Evolutionary conservation across 2,888 invertebrate species (phyloP).

Genomic region (Patella ulyssiponensis): DNA sequence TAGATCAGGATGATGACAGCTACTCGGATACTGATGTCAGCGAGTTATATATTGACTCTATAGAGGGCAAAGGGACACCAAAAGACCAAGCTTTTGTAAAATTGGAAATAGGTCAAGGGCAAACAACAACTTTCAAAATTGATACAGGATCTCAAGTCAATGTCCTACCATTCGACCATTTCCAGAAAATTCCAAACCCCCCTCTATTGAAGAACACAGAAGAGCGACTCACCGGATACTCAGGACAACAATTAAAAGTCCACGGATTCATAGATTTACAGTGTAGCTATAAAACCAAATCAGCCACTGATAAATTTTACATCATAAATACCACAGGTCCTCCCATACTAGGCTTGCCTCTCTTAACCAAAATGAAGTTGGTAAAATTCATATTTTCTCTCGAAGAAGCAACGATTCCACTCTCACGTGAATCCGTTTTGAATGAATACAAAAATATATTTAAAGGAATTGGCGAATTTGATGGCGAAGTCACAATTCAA

Average conservation of each 20-base stretch:
- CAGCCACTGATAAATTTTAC: not conserved
- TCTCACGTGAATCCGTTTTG: not conserved
- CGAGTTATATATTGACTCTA: constrained; percentile 6
- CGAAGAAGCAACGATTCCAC: not conserved
- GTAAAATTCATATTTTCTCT: constrained; percentile 17
- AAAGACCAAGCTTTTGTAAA: constrained; percentile 4
- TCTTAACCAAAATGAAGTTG: constrained; percentile 11
- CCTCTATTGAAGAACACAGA: not conserved
- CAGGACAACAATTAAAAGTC: constrained; percentile 3
- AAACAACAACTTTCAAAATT: not conserved
- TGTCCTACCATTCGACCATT: not conserved
- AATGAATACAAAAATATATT: constrained; percentile 7
- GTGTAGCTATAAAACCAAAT: not conserved
- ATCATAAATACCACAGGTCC: not conserved
- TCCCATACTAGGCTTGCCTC: constrained; percentile 19
- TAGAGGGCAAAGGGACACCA: not conserved
- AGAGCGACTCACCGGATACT: constrained; percentile 3
- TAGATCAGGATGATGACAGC: not conserved
- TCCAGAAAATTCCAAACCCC: not conserved
- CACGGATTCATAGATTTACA: constrained; percentile 1
- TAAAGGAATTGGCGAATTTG: not conserved
- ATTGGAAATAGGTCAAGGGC: not conserved
- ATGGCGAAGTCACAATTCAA: not conserved
- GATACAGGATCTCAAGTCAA: constrained; percentile 3
- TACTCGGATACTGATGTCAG: not conserved